Conservation (phyloP, 1,140 invertebrate genomes). For the Andricus grossulariae region DNA sequence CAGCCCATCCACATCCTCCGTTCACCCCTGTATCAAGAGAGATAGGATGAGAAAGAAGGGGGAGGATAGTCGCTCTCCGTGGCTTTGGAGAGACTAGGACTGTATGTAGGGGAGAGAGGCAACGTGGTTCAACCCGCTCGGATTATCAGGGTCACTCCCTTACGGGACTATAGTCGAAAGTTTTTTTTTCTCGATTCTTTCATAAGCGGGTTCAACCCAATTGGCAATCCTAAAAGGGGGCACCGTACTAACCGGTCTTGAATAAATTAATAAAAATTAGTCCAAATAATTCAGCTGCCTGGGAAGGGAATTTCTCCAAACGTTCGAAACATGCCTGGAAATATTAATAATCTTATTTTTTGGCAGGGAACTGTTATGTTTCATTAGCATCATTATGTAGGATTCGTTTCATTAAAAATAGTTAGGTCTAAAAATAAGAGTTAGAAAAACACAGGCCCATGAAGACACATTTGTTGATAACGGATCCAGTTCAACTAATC, state of each 20-base stretch:
- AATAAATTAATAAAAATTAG: conserved; percentile 1
- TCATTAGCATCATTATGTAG: too few relatives aligned
- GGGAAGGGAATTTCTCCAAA: neutral
- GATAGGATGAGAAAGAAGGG: conserved; percentile 48
- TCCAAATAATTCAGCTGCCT: neutral
- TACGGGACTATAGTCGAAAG: conserved; percentile 15
- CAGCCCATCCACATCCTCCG: conserved; percentile 73
- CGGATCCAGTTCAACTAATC: too few relatives aligned
- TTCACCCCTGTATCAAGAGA: conserved; percentile 61
- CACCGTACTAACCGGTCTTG: neutral
- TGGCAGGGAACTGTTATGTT: too few relatives aligned
- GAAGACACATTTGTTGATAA: too few relatives aligned
- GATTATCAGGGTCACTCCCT: conserved; percentile 28
- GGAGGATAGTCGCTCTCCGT: conserved; percentile 32
- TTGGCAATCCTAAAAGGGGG: neutral
- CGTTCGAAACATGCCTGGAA: too few relatives aligned
- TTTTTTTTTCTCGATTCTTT: conserved; percentile 18
- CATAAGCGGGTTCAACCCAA: conserved; percentile 11
- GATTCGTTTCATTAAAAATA: too few relatives aligned
- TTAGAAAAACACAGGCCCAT: too few relatives aligned
- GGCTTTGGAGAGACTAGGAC: conserved; percentile 24
- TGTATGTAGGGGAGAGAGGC: conserved; percentile 33
- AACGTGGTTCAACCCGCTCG: conserved; percentile 14
- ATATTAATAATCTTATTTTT: too few relatives aligned
- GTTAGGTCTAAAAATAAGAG: too few relatives aligned